These are phyloP conservation scores for Cyrtonyx montezumae DNA, from an alignment of 2,113 vertebrate species.

Conservation along the genomic window DNA sequence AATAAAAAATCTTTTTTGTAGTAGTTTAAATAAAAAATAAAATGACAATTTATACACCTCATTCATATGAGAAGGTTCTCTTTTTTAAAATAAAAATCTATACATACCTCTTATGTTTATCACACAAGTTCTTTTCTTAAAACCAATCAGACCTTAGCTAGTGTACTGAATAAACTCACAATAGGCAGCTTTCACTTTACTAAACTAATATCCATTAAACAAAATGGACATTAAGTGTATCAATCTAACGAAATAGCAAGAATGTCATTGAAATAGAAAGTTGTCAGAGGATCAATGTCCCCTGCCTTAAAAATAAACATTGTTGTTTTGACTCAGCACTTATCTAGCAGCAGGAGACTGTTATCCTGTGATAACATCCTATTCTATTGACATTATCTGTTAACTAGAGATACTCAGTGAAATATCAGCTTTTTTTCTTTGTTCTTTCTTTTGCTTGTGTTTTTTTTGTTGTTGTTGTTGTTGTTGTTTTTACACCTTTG, in stretches of 20 bases:
- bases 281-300: conserved; percentile 58
- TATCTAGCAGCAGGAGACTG: conserved; percentile 58
- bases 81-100: neutral
- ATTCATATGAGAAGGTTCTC: neutral
- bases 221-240: conserved; percentile 47
- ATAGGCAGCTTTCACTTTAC: neutral
- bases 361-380: conserved; percentile 64
- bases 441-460: no score
- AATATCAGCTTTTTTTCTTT: conserved; percentile 43
- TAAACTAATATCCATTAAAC: conserved; percentile 44
- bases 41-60: neutral
- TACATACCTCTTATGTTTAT: neutral
- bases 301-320: conserved; percentile 64
- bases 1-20: neutral
- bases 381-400: conserved; percentile 62
- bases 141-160: neutral
- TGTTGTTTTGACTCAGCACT: conserved; percentile 52
- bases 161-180: neutral
- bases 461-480: no score
- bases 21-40: neutral
- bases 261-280: conserved; percentile 51
- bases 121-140: neutral
- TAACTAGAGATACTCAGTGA: conserved; percentile 46
- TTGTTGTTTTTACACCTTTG: neutral
- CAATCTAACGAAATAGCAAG: conserved; percentile 42